A percentile compares a stretch with the other conserved stretches of the same genome.
phyloP scores from a whole-genome alignment of 2,888 invertebrate species.

The Cabera pusaria region DNA sequence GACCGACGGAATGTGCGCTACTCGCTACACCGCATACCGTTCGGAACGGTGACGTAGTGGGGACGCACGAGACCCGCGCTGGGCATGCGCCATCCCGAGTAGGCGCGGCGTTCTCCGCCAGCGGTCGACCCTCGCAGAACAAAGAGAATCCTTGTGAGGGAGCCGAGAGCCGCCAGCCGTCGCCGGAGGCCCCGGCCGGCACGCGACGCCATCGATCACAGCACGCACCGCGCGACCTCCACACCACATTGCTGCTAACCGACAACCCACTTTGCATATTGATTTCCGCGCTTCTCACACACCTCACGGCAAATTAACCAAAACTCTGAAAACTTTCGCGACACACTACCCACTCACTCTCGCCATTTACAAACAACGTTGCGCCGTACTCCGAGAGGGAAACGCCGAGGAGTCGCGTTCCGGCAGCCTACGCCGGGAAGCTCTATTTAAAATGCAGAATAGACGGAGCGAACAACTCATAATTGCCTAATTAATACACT shows the following conservation, averaged over 20 bases:
- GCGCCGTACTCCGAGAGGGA: too few relatives aligned
- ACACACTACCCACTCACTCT: too few relatives aligned
- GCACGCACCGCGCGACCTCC: constrained; percentile 48
- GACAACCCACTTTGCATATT: constrained; percentile 62
- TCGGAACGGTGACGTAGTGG: constrained; percentile 67
- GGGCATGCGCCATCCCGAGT: constrained; percentile 69
- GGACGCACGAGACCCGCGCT: constrained; percentile 56
- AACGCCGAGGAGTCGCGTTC: too few relatives aligned
- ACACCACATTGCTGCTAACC: constrained; percentile 51
- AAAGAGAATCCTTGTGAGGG: constrained; percentile 58
- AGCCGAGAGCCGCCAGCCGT: constrained; percentile 47
- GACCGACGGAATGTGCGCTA: constrained; percentile 52
- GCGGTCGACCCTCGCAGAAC: constrained; percentile 57
- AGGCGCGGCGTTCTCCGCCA: constrained; percentile 68
- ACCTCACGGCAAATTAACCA: constrained; percentile 9
- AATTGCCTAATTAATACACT: background rate
- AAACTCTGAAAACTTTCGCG: constrained; percentile 4
- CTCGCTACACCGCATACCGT: constrained; percentile 60
- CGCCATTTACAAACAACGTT: too few relatives aligned
- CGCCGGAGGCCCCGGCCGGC: constrained; percentile 51
- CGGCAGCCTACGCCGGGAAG: background rate
- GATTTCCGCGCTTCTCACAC: constrained; percentile 44
- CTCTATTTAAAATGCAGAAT: constrained; percentile 5
- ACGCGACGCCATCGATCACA: constrained; percentile 52
- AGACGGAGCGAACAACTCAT: background rate